Evolutionary conservation across 2,797 vertebrate species (phyloP).

Genomic region (Acrocephalus scirpaceus): DNA sequence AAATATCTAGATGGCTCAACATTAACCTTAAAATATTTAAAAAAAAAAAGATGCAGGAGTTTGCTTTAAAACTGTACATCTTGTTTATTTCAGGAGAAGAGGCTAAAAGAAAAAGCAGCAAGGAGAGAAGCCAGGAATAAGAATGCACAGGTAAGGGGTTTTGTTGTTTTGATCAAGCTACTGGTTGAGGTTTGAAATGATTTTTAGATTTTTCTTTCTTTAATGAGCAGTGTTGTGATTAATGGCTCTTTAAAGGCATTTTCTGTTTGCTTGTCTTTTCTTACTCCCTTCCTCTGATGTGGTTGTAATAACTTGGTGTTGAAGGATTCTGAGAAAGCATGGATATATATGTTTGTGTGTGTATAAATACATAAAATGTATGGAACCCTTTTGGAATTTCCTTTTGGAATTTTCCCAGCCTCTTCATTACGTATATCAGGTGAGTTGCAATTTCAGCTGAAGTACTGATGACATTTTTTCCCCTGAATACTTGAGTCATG

Average conservation of each 20-base stretch:
- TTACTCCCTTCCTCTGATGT: neutral
- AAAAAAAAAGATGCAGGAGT: neutral
- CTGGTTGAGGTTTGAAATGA: neutral
- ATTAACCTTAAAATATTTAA: neutral
- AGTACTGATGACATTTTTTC: neutral
- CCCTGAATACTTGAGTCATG: neutral
- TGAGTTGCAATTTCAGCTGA: neutral
- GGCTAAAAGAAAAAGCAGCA: constrained; percentile 80
- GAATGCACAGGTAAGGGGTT: constrained; percentile 70
- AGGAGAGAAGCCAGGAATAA: constrained; percentile 77
- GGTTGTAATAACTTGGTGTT: neutral
- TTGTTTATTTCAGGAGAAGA: constrained; percentile 74
- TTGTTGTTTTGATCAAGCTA: neutral
- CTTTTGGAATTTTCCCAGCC: neutral
- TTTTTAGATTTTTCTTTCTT: neutral
- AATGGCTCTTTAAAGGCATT: neutral
- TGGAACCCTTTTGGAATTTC: neutral
- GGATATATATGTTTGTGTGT: neutral
- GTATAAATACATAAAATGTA: neutral
- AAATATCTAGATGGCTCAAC: neutral
- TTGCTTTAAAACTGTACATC: constrained; percentile 21
- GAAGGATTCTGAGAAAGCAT: neutral
- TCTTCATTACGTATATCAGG: neutral
- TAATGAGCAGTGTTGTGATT: neutral
- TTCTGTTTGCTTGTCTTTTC: neutral